Conservation (phyloP, 2,888 invertebrate species). For the Amblyteles armatorius region DNA sequence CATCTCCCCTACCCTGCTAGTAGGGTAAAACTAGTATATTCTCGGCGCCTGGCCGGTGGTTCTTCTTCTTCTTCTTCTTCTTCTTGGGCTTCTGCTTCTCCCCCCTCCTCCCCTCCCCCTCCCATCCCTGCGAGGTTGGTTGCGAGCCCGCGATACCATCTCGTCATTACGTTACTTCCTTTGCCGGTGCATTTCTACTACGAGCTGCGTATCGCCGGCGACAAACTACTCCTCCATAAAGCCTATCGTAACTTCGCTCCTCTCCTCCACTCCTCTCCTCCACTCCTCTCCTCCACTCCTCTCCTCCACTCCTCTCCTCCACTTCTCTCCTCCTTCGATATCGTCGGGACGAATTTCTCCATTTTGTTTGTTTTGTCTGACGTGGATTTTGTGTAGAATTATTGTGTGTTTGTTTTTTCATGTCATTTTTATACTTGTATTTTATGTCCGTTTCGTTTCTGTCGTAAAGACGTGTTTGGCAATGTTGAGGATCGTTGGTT, state of each 20-base stretch:
- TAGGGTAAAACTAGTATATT: slow-evolving; percentile 41
- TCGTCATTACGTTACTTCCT: slow-evolving; percentile 77
- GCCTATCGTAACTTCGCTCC: slow-evolving; percentile 1
- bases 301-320: too few relatives aligned
- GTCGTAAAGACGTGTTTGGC: too few relatives aligned
- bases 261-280: background rate
- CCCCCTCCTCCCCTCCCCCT: background rate
- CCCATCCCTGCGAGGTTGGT: slow-evolving; percentile 30
- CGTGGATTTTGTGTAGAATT: too few relatives aligned
- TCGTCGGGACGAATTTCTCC: background rate
- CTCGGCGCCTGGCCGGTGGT: slow-evolving; percentile 6
- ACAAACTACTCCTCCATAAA: background rate
- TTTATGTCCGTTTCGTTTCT: too few relatives aligned
- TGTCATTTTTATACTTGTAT: too few relatives aligned
- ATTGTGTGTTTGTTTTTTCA: too few relatives aligned
- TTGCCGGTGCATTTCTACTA: slow-evolving; percentile 62
- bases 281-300: too few relatives aligned
- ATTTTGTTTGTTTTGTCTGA: too few relatives aligned
- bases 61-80: background rate
- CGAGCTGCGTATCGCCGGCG: background rate
- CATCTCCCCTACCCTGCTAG: background rate
- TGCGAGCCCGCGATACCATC: slow-evolving; percentile 37
- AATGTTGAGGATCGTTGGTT: too few relatives aligned
- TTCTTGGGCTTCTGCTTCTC: background rate
- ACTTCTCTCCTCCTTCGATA: too few relatives aligned